Conservation (phyloP, 2,888 invertebrate genomes). For the Eupithecia inturbata region DNA sequence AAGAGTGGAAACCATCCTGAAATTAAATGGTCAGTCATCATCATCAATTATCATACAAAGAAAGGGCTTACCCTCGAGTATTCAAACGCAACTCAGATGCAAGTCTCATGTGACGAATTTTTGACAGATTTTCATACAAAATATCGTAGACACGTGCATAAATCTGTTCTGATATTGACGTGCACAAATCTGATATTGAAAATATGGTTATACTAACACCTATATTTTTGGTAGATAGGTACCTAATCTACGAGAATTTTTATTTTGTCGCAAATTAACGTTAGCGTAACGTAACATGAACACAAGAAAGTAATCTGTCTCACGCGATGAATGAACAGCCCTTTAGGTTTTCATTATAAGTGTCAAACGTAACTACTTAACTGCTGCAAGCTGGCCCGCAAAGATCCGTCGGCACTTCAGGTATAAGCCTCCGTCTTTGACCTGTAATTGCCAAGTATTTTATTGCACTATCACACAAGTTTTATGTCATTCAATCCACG, state of each 20-base stretch:
- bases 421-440: constrained; percentile 65
- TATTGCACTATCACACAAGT: constrained; percentile 79
- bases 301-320: neutral
- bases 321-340: neutral
- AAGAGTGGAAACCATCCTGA: constrained; percentile 54
- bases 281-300: too few relatives aligned
- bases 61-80: neutral
- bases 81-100: too few relatives aligned
- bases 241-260: neutral
- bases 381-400: constrained; percentile 17
- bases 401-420: constrained; percentile 46
- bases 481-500: constrained; percentile 81
- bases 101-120: too few relatives aligned
- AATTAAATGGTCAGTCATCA: constrained; percentile 57
- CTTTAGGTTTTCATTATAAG: constrained; percentile 2
- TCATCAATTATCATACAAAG: constrained; percentile 57
- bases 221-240: neutral
- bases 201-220: too few relatives aligned
- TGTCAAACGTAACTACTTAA: constrained; percentile 9
- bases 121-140: too few relatives aligned
- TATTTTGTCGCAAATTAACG: neutral
- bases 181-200: too few relatives aligned
- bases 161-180: too few relatives aligned
- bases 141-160: too few relatives aligned
- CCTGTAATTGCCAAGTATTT: constrained; percentile 79